A percentile compares a stretch with the other conserved stretches of the same genome.
phyloP scores from a whole-genome alignment of 2,113 vertebrate genomes.

The Odobenus rosmarus region DNA sequence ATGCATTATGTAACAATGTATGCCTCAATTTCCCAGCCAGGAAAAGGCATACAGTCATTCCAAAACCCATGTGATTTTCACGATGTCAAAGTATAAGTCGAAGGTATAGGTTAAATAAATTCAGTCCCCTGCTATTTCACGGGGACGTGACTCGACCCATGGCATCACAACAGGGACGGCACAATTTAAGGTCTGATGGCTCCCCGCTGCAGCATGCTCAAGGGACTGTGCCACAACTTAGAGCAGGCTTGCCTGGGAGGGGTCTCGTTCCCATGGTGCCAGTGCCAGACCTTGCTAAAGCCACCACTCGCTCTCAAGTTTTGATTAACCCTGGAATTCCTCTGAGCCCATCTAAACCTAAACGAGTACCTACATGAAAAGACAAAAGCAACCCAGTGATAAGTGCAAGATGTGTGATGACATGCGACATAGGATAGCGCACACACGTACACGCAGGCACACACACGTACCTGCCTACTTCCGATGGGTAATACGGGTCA shows the following conservation, averaged over 20 bases:
- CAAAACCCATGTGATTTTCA: slow-evolving; percentile 3
- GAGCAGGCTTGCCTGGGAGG: background rate
- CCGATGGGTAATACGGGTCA: background rate
- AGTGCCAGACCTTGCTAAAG: background rate
- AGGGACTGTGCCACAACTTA: background rate
- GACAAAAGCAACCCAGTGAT: background rate
- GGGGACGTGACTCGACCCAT: background rate
- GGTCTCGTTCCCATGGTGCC: background rate
- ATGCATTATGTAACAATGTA: background rate
- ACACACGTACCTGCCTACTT: background rate
- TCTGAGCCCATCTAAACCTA: background rate
- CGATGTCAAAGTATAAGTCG: background rate
- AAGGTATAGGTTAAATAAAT: background rate
- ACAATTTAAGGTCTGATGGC: background rate
- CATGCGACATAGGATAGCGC: background rate
- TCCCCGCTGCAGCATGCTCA: background rate
- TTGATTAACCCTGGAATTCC: slow-evolving; percentile 9
- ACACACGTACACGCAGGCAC: background rate
- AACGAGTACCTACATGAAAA: background rate
- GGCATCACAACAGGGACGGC: background rate
- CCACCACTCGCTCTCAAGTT: background rate
- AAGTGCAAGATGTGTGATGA: background rate
- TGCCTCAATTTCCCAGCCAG: slow-evolving; percentile 31
- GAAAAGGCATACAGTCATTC: slow-evolving; percentile 4
- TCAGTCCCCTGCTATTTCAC: background rate